phyloP scores from a whole-genome alignment of 2,113 vertebrate genomes.

The Phyllopteryx taeniolatus region DNA sequence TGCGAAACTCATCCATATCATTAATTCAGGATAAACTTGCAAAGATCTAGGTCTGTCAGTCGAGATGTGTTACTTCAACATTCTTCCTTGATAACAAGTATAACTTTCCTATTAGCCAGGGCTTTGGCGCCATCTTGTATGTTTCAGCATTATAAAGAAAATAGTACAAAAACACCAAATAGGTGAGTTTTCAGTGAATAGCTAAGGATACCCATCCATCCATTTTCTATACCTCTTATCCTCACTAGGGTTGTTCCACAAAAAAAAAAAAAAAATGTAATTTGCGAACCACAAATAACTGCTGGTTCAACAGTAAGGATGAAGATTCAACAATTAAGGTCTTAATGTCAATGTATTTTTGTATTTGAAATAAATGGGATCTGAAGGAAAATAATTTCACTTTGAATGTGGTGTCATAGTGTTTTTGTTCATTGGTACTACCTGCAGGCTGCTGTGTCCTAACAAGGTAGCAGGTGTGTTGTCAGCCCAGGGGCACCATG shows the following conservation, averaged over 20 bases:
- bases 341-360: background rate
- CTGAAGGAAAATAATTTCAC: background rate
- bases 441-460: conserved; percentile 47
- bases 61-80: too few relatives aligned
- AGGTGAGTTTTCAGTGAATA: too few relatives aligned
- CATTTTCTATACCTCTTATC: too few relatives aligned
- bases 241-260: too few relatives aligned
- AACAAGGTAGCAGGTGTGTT: conserved; percentile 24
- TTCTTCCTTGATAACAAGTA: too few relatives aligned
- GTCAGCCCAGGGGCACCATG: conserved; percentile 39
- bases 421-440: conserved; percentile 18
- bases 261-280: too few relatives aligned
- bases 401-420: conserved; percentile 3
- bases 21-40: too few relatives aligned
- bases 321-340: background rate
- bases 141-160: background rate
- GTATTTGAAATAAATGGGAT: background rate
- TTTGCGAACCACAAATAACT: background rate
- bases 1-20: too few relatives aligned
- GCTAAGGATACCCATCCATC: too few relatives aligned
- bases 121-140: background rate
- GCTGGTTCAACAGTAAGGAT: background rate
- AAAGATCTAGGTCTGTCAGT: too few relatives aligned
- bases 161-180: background rate
- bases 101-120: too few relatives aligned